These are phyloP conservation scores for Morpho helenor DNA, from an alignment of 2,888 invertebrate genomes.

Conservation along the genomic window DNA sequence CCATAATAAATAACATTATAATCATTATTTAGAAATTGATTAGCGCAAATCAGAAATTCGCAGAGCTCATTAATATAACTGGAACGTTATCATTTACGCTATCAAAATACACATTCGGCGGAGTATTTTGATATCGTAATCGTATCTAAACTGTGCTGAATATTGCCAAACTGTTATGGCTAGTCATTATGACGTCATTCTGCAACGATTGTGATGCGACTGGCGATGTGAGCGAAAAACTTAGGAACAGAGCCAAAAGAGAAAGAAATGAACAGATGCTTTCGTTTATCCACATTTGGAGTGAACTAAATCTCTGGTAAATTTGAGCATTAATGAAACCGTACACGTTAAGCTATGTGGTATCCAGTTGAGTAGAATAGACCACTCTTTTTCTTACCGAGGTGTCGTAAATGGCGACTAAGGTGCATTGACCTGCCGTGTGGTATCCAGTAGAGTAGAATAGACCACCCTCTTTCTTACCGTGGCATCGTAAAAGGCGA, in stretches of 20 bases:
- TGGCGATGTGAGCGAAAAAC: not conserved
- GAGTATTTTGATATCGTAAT: slow-evolving; percentile 17
- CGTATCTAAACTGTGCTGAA: slow-evolving; percentile 15
- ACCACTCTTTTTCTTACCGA: no score
- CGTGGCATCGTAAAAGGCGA: no score
- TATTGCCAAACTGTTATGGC: slow-evolving; percentile 20
- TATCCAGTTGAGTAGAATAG: no score
- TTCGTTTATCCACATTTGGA: no score
- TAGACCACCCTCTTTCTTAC: no score
- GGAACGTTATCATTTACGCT: not conserved
- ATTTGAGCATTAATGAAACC: no score
- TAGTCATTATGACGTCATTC: slow-evolving; percentile 14
- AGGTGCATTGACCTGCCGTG: no score
- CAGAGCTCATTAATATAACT: slow-evolving; percentile 1
- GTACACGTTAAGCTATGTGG: no score
- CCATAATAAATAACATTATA: slow-evolving; percentile 1
- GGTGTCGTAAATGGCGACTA: no score
- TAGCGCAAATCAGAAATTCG: slow-evolving; percentile 8
- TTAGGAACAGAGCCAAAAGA: not conserved
- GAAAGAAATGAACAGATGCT: no score
- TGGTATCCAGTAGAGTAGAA: no score
- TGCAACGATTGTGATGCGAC: slow-evolving; percentile 9
- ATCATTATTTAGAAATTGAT: slow-evolving; percentile 5
- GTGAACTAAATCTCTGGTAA: no score
- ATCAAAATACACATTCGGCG: slow-evolving; percentile 10